phyloP scores from a whole-genome alignment of 2,888 invertebrate genomes.

The Epiblema foenella region DNA sequence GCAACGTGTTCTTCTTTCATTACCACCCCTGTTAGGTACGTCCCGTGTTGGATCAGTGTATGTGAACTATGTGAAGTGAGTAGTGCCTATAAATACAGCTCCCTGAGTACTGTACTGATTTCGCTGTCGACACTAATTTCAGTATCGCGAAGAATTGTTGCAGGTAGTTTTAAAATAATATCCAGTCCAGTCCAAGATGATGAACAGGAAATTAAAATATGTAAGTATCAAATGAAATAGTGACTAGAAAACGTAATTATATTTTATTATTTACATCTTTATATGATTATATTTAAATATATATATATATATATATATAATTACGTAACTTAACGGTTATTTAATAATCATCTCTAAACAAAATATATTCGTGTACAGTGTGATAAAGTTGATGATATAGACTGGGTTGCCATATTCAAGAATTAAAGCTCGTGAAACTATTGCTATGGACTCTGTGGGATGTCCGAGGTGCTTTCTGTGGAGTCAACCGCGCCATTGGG shows the following conservation, averaged over 20 bases:
- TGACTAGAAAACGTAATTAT: constrained; percentile 46
- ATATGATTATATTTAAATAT: constrained; percentile 36
- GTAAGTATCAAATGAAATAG: not conserved
- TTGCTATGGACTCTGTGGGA: constrained; percentile 64
- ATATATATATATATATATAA: constrained; percentile 20
- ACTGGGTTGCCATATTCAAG: constrained; percentile 24
- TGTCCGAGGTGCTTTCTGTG: constrained; percentile 68
- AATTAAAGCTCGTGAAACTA: constrained; percentile 33
- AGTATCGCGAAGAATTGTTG: no score
- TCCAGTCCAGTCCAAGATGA: no score
- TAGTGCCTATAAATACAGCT: no score
- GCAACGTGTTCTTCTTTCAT: no score
- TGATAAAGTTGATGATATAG: constrained; percentile 39
- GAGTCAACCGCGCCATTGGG: constrained; percentile 73
- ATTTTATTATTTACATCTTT: constrained; percentile 44
- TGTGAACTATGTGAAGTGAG: no score
- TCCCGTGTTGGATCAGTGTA: no score
- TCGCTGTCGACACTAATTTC: no score
- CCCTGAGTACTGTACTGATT: no score
- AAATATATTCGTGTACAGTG: constrained; percentile 34
- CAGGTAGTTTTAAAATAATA: no score
- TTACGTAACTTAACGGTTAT: constrained; percentile 39
- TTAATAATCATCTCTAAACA: constrained; percentile 41
- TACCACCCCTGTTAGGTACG: no score
- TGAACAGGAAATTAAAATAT: not conserved